Base-by-base conservation (phyloP, 2,113 vertebrate genomes). In the Alligator sinensis region DNA sequence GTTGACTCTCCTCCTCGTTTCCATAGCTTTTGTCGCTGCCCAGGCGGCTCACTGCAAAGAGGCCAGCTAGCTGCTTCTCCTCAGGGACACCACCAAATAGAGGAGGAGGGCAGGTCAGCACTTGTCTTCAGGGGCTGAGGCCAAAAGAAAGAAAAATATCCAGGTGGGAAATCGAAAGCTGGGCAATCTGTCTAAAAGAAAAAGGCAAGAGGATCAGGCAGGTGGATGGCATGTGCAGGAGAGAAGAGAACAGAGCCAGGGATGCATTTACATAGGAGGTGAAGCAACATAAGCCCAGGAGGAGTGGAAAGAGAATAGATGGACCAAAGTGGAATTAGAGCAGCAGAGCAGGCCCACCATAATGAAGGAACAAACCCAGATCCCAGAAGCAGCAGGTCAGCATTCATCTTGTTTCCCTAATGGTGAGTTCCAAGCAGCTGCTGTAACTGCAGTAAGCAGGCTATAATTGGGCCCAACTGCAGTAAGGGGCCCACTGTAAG, bases 41-140 rank as follows among this genome's bases (percentile, higher is more conserved):
- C 34, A 74, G 5, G 87, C 87, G 89, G 81, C 77, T 96, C 54
- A 89, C 77, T 21, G 85, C 55, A 78, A 85, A 95, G 80, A 94
- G 80, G 94, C 87, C 28, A 89, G 55, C 85, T 93, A 94, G 93
- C 86, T 34, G 80, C 77, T 72, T 34, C 54, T 96, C 91, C 93
- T 95, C 14, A 54, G 96, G 87, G 94, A 95, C 80, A 75, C 77
- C 5, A 70, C 54, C 82, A 87, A 80, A 30, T n/a, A 84, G 19
- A 96, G 80, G 86, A 95, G 91, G 88, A 95, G 92, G 63, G 90
- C 84, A 91, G 55, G 1, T 90, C 60, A 59, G 80, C 12, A 3
- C 58, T 2, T 61, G 93, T 91, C 87, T 58, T 79, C 60, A 12
- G 63, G 64, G 66, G 77, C 34, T 9, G 61, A 59, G 89, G 61